Evolutionary conservation across 2,888 invertebrate genomes (phyloP), one percentile per base, ranked within the genome.

Genomic region (Machimus rusticus): DNA sequence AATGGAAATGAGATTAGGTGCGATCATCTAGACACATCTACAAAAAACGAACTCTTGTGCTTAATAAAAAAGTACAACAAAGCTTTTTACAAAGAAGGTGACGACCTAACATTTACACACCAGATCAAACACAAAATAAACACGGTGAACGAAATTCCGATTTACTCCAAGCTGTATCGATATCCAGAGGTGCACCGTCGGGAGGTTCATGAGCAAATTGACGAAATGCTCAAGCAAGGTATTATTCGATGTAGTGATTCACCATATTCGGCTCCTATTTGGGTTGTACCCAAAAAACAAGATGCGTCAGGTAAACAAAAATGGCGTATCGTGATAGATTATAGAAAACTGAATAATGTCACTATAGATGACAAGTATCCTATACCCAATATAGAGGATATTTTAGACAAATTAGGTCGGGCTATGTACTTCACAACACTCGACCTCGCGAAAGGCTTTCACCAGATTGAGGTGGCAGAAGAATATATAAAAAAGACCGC

Each of bases 371-470:
- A 34, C 5, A 87, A 78, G 46, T 90, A 89, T 86, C 89, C 90
- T 9, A 66, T 90, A 9, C 90, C 90, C 1, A 88, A 90, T 76
- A 43, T 91, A 8, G 88, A 89, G 23, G 79, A 84, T 23, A 89
- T 89, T 1, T 74, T 89, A 31, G 89, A 89, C 28, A 88, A 89
- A 88, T 34, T 89, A 12, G 88, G 89, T 6, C 77, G 88, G n/a
- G 31, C 87, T 5, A 88, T 85, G 51, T 89, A 88, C 39, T 89
- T 84, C 89, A 57, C 88, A 2, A 90, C 89, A 12, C 34, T 90
- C 0, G 90, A 90, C 76, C 37, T 90, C 1, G 89, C 90, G 0
- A 90, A 89, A 2, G 90, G 90, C 0, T 90, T 90, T 43, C 89
- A 90, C 28, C 90, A 90, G 82, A 90, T 91, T 3, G 84, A 86